Conservation (phyloP, 2,888 invertebrate genomes). For the Drosophila incognita region DNA sequence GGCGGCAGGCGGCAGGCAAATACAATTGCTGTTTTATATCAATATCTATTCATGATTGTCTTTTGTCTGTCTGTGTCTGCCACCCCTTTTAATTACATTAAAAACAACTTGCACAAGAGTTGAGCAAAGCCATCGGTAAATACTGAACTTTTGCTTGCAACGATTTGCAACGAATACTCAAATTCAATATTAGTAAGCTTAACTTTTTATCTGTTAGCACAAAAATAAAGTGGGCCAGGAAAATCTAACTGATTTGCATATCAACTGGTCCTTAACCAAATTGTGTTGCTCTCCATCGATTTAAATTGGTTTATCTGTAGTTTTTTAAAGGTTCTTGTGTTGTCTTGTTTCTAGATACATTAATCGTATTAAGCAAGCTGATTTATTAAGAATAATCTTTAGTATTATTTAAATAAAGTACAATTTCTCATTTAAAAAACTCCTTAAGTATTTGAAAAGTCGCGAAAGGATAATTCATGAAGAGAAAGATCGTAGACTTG, state of each 20-base stretch:
- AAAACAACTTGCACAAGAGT: constrained; percentile 19
- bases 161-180: constrained; percentile 9
- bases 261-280: background rate
- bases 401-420: background rate
- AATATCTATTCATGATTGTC: constrained; percentile 34
- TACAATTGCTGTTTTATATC: constrained; percentile 45
- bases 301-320: background rate
- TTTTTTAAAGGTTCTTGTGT: background rate
- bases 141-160: constrained; percentile 4
- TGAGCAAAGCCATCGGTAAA: constrained; percentile 17
- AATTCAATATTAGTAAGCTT: background rate
- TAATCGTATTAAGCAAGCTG: background rate
- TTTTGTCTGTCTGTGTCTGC: constrained; percentile 27
- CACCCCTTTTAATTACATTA: constrained; percentile 62
- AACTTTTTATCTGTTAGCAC: background rate
- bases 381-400: background rate
- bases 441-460: background rate
- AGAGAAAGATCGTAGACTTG: background rate
- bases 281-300: background rate
- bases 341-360: background rate
- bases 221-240: background rate
- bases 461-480: background rate
- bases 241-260: background rate
- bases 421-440: background rate
- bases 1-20: constrained; percentile 22